A percentile compares a stretch with the other conserved stretches of the same genome.
These are phyloP conservation scores for Drosophila asahinai DNA, from an alignment of 1,140 invertebrate genomes.

Conservation along the genomic window DNA sequence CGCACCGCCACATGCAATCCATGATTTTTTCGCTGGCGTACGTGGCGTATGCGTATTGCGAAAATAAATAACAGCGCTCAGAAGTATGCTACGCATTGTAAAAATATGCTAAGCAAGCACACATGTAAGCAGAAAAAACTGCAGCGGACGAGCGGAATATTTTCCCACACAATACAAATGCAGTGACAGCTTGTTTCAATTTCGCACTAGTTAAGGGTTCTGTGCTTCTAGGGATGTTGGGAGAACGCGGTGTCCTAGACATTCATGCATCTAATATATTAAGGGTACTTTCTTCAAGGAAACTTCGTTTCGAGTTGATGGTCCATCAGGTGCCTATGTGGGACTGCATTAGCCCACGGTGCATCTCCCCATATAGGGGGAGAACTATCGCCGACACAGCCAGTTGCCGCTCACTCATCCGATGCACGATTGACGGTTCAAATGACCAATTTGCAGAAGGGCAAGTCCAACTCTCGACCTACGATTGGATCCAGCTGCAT, in stretches of 20 bases:
- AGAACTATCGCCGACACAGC: background rate
- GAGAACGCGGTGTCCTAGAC: background rate
- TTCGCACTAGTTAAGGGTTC: conserved; percentile 22
- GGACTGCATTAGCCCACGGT: background rate
- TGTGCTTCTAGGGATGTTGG: background rate
- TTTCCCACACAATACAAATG: conserved; percentile 5
- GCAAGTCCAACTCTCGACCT: background rate
- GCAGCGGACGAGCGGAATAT: conserved; percentile 1
- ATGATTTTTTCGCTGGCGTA: conserved; percentile 27
- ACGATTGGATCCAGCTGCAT: background rate
- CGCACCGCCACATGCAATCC: conserved; percentile 5
- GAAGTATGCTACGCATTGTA: conserved; percentile 52
- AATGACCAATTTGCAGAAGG: background rate
- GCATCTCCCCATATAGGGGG: background rate
- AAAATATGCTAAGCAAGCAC: conserved; percentile 39
- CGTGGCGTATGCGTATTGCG: conserved; percentile 62
- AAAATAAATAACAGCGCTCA: conserved; percentile 66
- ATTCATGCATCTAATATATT: background rate
- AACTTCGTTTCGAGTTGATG: background rate
- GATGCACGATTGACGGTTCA: background rate
- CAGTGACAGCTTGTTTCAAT: conserved; percentile 14
- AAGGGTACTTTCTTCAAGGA: background rate
- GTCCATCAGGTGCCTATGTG: background rate
- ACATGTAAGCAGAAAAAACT: conserved; percentile 15
- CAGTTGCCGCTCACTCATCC: background rate